phyloP scores from a whole-genome alignment of 1,140 invertebrate genomes.

The Cydia strobilella region DNA sequence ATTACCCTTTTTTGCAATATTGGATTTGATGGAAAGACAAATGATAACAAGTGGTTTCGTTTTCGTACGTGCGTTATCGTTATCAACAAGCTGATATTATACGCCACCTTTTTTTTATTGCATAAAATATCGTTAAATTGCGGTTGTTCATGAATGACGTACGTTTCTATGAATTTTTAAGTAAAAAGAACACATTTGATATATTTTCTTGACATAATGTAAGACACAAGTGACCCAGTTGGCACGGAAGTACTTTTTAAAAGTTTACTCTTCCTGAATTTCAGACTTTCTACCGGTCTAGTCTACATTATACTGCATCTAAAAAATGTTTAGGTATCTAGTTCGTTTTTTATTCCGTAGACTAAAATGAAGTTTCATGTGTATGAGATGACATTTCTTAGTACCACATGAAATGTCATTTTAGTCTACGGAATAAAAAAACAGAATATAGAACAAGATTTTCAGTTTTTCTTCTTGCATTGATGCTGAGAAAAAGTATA shows the following conservation, averaged over 20 bases:
- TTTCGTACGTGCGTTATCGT: neutral
- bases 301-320: neutral
- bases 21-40: constrained; percentile 1
- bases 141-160: neutral
- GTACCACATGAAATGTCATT: too few species aligned
- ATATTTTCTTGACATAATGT: constrained; percentile 40
- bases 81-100: neutral
- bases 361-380: too few species aligned
- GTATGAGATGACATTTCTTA: too few species aligned
- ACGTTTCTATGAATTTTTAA: constrained; percentile 15
- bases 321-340: neutral
- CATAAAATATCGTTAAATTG: neutral
- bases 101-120: neutral
- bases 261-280: constrained; percentile 4
- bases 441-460: neutral
- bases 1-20: neutral
- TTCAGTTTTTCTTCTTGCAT: neutral
- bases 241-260: constrained; percentile 42
- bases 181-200: constrained; percentile 39
- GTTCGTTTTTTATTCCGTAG: too few species aligned
- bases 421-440: too few species aligned
- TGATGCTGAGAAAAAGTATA: too few species aligned
- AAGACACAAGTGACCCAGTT: constrained; percentile 50
- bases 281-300: neutral
- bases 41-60: neutral